Base-by-base conservation (phyloP, 2,888 invertebrate species). In the Drosophila engyochracea region DNA sequence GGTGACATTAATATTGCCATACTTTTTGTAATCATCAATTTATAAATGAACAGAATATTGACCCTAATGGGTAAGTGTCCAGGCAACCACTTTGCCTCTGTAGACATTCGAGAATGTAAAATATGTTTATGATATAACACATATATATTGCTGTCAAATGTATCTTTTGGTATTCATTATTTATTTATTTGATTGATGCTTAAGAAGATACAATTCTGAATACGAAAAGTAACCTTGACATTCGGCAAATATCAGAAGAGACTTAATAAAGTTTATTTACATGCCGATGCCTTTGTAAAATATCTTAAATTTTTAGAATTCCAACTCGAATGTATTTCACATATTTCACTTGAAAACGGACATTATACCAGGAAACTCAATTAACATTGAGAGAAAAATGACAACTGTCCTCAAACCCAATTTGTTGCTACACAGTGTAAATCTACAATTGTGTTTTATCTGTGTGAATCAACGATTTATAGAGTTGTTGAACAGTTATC, bases 401-500 rank as follows among this genome's bases (percentile, higher is more conserved):
- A 12, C 19, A 10, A 16, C 16, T 44, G 22, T 22, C 30, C 30
- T 12, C n/a, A 16, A 30, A 0, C 5, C 9, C 10, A 69, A 58
- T 52, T 68, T 44, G 69, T 52, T 52, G 69, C 58, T 58, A 35
- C 35, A 44, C 51, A 52, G 69, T 69, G 69, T 69, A 31, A 69
- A 37, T 28, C 19, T 12, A 51, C 41, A 57, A 69, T 41, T 49
- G 55, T 59, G 35, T 52, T 44, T 59, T 64, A 54, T 33, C 14
- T 39, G 47, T 55, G 39, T 28, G 31, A 55, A 66, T 58, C 41
- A 41, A 28, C 51, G 52, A 47, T 22, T 70, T 52, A 64, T 63
- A 16, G 33, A 59, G 64, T 35, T 76, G 64, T 51, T 76, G 33
- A 44, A 69, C 70, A 51, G 76, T 69, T 69, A 55, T 25, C 12